Conservation (phyloP, 2,888 invertebrate genomes). For the Synergus laeviventris region DNA sequence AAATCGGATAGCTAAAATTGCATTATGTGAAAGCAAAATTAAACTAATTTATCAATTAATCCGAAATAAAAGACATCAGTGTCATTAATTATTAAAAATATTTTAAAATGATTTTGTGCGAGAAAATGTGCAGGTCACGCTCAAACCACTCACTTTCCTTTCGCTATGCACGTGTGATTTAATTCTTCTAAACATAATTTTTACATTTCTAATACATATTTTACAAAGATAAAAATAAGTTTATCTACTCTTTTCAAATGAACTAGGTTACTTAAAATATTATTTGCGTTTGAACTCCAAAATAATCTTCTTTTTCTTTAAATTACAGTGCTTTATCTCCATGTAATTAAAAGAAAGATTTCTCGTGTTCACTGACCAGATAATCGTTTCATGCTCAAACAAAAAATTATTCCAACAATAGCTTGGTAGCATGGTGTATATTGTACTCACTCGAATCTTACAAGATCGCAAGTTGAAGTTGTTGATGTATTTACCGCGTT, state of each 20-base stretch:
- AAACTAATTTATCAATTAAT: too few relatives aligned
- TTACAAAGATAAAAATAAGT: background rate
- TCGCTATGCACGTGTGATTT: background rate
- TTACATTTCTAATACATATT: background rate
- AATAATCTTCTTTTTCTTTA: too few relatives aligned
- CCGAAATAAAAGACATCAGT: too few relatives aligned
- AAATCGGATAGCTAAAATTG: too few relatives aligned
- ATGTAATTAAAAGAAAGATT: background rate
- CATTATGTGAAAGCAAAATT: too few relatives aligned
- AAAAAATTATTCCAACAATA: background rate
- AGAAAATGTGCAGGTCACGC: background rate
- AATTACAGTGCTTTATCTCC: background rate
- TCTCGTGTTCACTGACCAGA: background rate
- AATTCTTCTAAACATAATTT: background rate
- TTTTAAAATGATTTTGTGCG: background rate
- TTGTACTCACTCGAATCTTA: background rate
- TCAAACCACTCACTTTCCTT: conserved; percentile 3
- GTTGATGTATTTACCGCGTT: background rate
- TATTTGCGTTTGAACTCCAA: too few relatives aligned
- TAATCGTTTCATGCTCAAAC: background rate
- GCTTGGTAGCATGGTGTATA: background rate
- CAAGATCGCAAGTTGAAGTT: background rate
- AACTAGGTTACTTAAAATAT: too few relatives aligned
- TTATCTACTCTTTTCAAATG: too few relatives aligned
- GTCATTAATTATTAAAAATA: background rate